Conservation (phyloP, 1,140 invertebrate genomes). For the Branchinecta lynchi region DNA sequence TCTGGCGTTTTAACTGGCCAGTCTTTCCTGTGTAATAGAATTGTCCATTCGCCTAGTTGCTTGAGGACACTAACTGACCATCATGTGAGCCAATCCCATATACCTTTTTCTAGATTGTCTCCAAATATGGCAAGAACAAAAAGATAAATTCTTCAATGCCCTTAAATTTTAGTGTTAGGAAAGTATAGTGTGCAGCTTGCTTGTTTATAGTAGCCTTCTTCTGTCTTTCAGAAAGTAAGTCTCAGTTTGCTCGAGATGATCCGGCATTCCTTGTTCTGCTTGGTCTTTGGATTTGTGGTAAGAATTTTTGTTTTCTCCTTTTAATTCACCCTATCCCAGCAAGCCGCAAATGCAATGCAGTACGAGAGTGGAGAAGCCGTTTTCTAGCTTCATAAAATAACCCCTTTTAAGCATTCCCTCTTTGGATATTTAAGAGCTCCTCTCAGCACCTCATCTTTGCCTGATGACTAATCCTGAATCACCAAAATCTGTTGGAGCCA, state of each 20-base stretch:
- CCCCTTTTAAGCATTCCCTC: no score
- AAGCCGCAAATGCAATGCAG: neutral
- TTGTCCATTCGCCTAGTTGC: neutral
- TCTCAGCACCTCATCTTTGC: no score
- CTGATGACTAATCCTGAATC: no score
- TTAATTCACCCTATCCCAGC: slow-evolving; percentile 11
- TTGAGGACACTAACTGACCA: neutral
- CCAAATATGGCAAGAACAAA: neutral
- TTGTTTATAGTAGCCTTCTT: slow-evolving; percentile 18
- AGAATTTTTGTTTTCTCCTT: slow-evolving; percentile 22
- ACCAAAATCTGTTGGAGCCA: no score
- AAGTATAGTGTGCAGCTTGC: no score
- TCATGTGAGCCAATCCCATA: neutral
- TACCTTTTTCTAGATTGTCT: neutral
- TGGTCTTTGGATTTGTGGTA: slow-evolving; percentile 67
- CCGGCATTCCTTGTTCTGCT: slow-evolving; percentile 93
- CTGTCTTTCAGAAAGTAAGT: slow-evolving; percentile 73
- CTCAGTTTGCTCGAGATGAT: slow-evolving; percentile 97
- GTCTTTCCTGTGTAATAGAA: neutral
- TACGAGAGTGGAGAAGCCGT: no score
- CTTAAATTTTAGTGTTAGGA: slow-evolving; percentile 14
- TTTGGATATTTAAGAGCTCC: no score
- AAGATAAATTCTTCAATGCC: neutral
- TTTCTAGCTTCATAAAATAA: no score
- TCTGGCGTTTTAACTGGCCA: no score